These are phyloP conservation scores for Adelphocoris suturalis DNA, from an alignment of 2,888 invertebrate species.

Conservation along the genomic window DNA sequence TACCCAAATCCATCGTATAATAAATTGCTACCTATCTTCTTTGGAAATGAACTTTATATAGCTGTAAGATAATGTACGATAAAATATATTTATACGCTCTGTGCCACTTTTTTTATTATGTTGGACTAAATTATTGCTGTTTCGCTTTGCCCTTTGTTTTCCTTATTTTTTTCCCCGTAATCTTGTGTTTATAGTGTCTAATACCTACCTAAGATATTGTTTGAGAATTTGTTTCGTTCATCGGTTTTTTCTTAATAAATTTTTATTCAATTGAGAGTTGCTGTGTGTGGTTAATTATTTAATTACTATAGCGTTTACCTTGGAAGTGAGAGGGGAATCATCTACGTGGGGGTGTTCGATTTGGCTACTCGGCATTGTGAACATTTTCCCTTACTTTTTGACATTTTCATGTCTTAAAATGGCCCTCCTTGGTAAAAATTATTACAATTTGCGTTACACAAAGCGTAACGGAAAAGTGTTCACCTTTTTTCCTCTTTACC, in stretches of 20 bases:
- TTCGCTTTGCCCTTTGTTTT: conserved; percentile 38
- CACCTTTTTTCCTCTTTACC: no score
- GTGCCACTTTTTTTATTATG: conserved; percentile 61
- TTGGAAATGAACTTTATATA: conserved; percentile 25
- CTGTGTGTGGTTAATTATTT: neutral
- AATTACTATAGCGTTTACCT: no score
- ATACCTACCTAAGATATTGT: neutral
- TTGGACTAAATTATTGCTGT: conserved; percentile 21
- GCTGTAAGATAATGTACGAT: conserved; percentile 71
- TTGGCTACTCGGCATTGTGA: no score
- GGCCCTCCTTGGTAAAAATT: no score
- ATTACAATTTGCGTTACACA: no score
- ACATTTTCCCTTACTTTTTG: no score
- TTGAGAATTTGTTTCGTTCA: neutral
- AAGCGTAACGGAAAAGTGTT: no score
- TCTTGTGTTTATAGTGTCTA: neutral
- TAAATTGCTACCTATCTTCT: neutral
- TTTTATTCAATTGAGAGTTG: conserved; percentile 7
- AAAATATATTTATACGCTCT: conserved; percentile 67
- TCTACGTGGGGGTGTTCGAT: no score
- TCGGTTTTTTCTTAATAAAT: conserved; percentile 13
- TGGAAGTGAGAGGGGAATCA: no score
- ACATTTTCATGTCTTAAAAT: no score
- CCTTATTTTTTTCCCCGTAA: neutral
- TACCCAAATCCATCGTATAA: neutral